These are phyloP conservation scores for Meliscaeva auricollis DNA, from an alignment of 2,888 invertebrate genomes.

Conservation along the genomic window DNA sequence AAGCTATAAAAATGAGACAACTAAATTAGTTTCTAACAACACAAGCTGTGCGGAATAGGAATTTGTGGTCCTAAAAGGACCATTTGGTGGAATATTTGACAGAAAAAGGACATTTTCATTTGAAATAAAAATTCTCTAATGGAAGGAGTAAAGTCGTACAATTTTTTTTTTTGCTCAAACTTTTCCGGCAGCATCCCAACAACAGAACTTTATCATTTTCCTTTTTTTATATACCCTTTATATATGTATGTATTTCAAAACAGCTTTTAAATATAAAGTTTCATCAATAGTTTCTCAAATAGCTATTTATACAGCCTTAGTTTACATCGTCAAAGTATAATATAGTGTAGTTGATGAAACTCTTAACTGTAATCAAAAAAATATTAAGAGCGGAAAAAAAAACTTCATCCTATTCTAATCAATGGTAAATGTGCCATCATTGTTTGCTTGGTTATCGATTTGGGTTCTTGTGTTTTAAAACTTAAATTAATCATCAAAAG, in stretches of 20 bases:
- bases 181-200: too few relatives aligned
- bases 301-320: neutral
- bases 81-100: neutral
- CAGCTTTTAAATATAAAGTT: constrained; percentile 9
- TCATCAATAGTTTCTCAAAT: constrained; percentile 17
- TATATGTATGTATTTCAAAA: neutral
- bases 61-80: neutral
- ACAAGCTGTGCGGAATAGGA: neutral
- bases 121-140: neutral
- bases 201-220: neutral
- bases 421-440: constrained; percentile 17
- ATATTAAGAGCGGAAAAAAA: neutral
- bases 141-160: too few relatives aligned
- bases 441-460: constrained; percentile 27
- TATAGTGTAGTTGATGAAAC: neutral
- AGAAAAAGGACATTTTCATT: neutral
- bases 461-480: constrained; percentile 9
- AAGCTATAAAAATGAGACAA: constrained; percentile 22
- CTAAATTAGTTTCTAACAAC: constrained; percentile 27
- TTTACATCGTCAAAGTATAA: neutral
- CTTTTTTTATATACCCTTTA: neutral
- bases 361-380: constrained; percentile 20
- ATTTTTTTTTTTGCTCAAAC: too few relatives aligned
- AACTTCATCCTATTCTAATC: constrained; percentile 4
- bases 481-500: constrained; percentile 33